Conservation (phyloP, 2,888 invertebrate genomes). For the Crioceris asparagi region DNA sequence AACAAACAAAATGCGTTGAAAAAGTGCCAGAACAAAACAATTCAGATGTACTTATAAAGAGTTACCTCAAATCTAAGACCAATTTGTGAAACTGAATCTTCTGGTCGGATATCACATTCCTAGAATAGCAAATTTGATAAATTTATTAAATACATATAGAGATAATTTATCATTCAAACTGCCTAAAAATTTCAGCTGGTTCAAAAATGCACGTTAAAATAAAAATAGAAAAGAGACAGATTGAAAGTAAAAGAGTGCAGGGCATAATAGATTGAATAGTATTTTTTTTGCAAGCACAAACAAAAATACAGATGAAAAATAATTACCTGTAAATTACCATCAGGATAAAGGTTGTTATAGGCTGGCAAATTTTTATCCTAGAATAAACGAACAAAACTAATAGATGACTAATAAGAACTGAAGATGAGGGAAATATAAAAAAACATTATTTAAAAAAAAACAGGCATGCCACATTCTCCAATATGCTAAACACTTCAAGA, state of each 20-base stretch:
- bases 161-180: no score
- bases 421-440: neutral
- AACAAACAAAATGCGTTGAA: no score
- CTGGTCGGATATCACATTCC: conserved; percentile 1
- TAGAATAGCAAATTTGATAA: neutral
- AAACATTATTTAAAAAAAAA: conserved; percentile 8
- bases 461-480: conserved; percentile 4
- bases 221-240: neutral
- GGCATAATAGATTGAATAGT: no score
- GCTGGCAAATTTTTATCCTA: conserved; percentile 59
- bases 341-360: conserved; percentile 62
- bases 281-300: conserved; percentile 1
- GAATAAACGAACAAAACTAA: conserved; percentile 33
- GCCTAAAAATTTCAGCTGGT: no score
- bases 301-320: conserved; percentile 11
- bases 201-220: no score
- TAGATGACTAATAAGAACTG: neutral
- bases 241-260: conserved; percentile 1
- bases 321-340: conserved; percentile 40
- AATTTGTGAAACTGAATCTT: conserved; percentile 2
- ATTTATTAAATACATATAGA: no score
- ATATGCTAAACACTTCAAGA: neutral
- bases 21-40: no score
- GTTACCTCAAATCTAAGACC: conserved; percentile 1
- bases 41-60: no score